Conservation (phyloP, 1,140 invertebrate genomes). For the Diuraphis noxia region DNA sequence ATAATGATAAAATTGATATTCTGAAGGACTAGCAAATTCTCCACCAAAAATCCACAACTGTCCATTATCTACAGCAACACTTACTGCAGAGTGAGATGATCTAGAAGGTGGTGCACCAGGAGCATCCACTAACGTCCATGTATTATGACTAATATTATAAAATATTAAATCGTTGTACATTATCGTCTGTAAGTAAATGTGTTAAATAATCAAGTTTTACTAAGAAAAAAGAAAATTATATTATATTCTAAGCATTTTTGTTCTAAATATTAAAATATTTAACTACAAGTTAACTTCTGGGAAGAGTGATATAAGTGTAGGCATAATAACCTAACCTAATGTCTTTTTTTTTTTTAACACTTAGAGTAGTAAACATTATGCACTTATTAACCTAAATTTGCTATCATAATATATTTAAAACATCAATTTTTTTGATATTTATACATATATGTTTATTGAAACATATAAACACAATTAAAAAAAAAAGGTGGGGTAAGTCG, state of each 20-base stretch:
- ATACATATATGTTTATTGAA: too few relatives aligned
- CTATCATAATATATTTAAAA: background rate
- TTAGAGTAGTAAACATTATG: background rate
- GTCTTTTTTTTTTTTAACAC: too few relatives aligned
- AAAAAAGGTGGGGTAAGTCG: too few relatives aligned
- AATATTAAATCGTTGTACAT: slow-evolving; percentile 84
- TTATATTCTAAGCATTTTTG: background rate
- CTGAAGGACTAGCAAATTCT: slow-evolving; percentile 86
- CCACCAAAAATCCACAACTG: slow-evolving; percentile 88
- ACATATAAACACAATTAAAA: too few relatives aligned
- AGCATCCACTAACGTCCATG: slow-evolving; percentile 79
- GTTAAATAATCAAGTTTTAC: background rate
- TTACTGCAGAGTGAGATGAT: slow-evolving; percentile 83
- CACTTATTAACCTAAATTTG: background rate
- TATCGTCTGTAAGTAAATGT: slow-evolving; percentile 67
- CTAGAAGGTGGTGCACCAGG: slow-evolving; percentile 81
- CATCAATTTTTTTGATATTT: too few relatives aligned
- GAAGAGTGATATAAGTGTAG: background rate
- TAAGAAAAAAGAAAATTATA: background rate
- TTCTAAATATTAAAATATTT: background rate
- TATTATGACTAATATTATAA: slow-evolving; percentile 79
- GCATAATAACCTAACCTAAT: too few relatives aligned
- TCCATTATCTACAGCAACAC: slow-evolving; percentile 72
- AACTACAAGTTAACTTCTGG: background rate
- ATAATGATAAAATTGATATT: slow-evolving; percentile 93